Base-by-base conservation (phyloP, 1,140 invertebrate genomes). In the Mizuhopecten yessoensis region DNA sequence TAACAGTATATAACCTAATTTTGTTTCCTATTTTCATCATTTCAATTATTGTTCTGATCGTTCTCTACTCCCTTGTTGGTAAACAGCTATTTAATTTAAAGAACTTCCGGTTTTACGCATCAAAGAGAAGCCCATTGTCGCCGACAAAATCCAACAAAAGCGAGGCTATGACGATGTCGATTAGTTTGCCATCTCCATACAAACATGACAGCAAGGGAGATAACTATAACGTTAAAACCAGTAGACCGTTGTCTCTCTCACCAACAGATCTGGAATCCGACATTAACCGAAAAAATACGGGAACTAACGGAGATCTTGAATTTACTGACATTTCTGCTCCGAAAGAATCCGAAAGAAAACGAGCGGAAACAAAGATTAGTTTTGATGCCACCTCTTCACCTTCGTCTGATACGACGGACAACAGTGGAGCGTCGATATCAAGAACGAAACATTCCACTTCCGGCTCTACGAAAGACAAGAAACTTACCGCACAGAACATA, bases 1-100 rank as follows among this genome's bases (percentile, higher is more conserved):
- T 92, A 23, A 89, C 90, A 34, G 17, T 89, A 15, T 92, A 87
- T 39, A 92, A 92, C 88, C 39, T 88, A 0, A 86, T 92, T 20
- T 86, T 89, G 36, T 91, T 92, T 39, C 36, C 90, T 0, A 33
- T 57, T 33, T 92, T 92, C 75, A 34, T 88, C 33, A 20, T 34
- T 10, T 88, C 90, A 0, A 88, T 92, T 20, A 89, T 87, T 33
- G 29, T 88, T 3, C 36, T 92, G 1, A 39, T 39, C 34, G 90
- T 91, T 17, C 87, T 92, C 11, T 92, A 91, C 33, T 34, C n/a
- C 87, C 86, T 92, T 13, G 90, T 92, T 15, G 90, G 88, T 20
- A 91, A 36, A 36, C 88, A 92, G 29, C 86, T 92, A 20, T 89
- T 87, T 33, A 34, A 36, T 9, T 75, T 92, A 20, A 92, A 86